Base-by-base conservation (phyloP, 2,888 invertebrate genomes). In the Phortica okadai region DNA sequence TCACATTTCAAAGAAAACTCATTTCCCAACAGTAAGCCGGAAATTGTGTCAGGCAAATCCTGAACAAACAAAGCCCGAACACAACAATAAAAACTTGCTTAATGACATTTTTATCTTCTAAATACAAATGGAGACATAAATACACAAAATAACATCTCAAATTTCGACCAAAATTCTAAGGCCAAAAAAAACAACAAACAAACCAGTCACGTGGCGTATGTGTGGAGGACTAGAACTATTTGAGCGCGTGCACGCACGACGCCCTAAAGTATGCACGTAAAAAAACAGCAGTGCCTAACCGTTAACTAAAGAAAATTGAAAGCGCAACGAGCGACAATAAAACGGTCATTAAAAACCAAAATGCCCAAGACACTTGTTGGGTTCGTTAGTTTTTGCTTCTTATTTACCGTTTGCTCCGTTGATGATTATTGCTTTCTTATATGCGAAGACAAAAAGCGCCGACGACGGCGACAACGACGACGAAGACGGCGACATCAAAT, bases 301-400 rank as follows among this genome's bases (percentile, higher is more conserved):
- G 50, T 50, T 8, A 50, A 50, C 50, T 50, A 11, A 11, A 6
- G 10, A 2, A 50, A 50, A 59, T 59, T 56, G 58, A 76, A 74
- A 79, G 82, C 81, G 83, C 79, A 80, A 84, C 82, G 82, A 79
- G 81, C 79, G 84, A 85, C 82, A 87, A 72, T 80, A 82, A 83
- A 81, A 83, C 77, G 81, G 82, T 84, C 83, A 84, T 84, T 84
- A 84, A 84, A 83, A 78, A 64, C 76, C 76, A 79, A 78, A 78
- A 77, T 79, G 76, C 80, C 76, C 76, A 69, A 70, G 75, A 76
- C 82, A 75, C 84, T 81, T 69, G 62, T 79, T 77, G 77, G 75
- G 74, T 76, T 78, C 74, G 42, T 42, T 56, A 33, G 44, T 74
- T 66, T 78, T 54, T 73, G 74, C 64, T 10, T 44, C 41, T 16